Evolutionary conservation across 2,113 vertebrate genomes (phyloP).

Genomic region (Sander vitreus): DNA sequence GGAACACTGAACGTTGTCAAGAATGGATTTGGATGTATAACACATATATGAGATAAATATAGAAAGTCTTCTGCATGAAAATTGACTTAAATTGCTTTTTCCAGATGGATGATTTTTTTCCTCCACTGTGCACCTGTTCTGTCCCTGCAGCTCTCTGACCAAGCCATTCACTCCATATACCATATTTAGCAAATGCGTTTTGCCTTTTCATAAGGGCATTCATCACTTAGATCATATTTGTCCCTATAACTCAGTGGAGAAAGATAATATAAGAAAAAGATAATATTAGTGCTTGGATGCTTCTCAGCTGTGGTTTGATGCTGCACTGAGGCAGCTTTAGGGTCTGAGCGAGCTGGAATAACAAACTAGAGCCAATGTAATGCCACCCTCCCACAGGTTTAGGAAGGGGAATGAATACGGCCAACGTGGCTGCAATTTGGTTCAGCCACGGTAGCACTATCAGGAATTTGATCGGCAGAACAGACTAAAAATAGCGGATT

Average conservation of each 20-base stretch:
- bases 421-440: slow-evolving; percentile 26
- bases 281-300: slow-evolving; percentile 61
- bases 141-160: slow-evolving; percentile 43
- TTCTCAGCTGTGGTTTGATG: slow-evolving; percentile 58
- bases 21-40: slow-evolving; percentile 8
- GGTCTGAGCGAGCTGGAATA: slow-evolving; percentile 57
- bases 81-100: slow-evolving; percentile 30
- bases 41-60: slow-evolving; percentile 23
- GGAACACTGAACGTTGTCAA: background rate
- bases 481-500: slow-evolving; percentile 61
- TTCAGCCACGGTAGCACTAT: slow-evolving; percentile 46
- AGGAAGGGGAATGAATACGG: slow-evolving; percentile 46
- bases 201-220: slow-evolving; percentile 47
- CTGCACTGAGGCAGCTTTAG: slow-evolving; percentile 40
- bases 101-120: slow-evolving; percentile 15
- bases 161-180: slow-evolving; percentile 42
- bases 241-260: slow-evolving; percentile 46
- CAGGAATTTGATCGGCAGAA: slow-evolving; percentile 66
- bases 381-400: slow-evolving; percentile 71
- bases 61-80: slow-evolving; percentile 28
- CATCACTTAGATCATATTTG: slow-evolving; percentile 62
- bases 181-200: slow-evolving; percentile 61
- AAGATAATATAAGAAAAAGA: slow-evolving; percentile 56
- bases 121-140: slow-evolving; percentile 51
- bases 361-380: slow-evolving; percentile 61